Evolutionary conservation across 2,888 invertebrate species (phyloP).

Genomic region (Lissonota sp.): DNA sequence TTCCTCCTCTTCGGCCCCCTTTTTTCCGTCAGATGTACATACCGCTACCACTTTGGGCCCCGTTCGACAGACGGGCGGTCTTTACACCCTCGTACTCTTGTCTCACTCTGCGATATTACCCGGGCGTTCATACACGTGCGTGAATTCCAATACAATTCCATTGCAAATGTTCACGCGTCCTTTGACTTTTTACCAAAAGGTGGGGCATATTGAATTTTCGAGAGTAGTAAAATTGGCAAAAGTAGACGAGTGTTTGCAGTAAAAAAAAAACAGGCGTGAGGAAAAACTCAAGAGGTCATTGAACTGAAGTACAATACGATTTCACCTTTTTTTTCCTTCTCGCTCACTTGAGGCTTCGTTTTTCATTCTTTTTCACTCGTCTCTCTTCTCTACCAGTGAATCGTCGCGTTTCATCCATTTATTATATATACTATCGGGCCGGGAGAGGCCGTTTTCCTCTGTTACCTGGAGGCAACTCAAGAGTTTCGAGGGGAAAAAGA

Average conservation of each 20-base stretch:
- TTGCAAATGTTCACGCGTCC: not conserved
- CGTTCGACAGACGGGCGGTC: slow-evolving; percentile 3
- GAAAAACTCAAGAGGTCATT: slow-evolving; percentile 22
- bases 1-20: slow-evolving; percentile 21
- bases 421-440: slow-evolving; percentile 65
- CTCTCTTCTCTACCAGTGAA: slow-evolving; percentile 40
- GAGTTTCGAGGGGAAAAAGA: not conserved
- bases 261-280: not conserved
- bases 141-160: not conserved
- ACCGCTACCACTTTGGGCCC: slow-evolving; percentile 16
- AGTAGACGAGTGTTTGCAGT: not conserved
- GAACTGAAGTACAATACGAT: slow-evolving; percentile 28
- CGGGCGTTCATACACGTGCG: not conserved
- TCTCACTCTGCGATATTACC: slow-evolving; percentile 8
- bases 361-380: not conserved
- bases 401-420: slow-evolving; percentile 71
- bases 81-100: slow-evolving; percentile 20
- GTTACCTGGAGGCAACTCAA: not conserved
- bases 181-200: not conserved
- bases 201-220: not conserved
- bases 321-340: slow-evolving; percentile 15
- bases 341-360: not conserved
- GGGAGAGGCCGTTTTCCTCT: slow-evolving; percentile 30
- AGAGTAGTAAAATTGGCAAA: slow-evolving; percentile 9
- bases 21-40: slow-evolving; percentile 12